phyloP scores from a whole-genome alignment of 92 coral and sea anemone species.

The Porites divaricata region DNA sequence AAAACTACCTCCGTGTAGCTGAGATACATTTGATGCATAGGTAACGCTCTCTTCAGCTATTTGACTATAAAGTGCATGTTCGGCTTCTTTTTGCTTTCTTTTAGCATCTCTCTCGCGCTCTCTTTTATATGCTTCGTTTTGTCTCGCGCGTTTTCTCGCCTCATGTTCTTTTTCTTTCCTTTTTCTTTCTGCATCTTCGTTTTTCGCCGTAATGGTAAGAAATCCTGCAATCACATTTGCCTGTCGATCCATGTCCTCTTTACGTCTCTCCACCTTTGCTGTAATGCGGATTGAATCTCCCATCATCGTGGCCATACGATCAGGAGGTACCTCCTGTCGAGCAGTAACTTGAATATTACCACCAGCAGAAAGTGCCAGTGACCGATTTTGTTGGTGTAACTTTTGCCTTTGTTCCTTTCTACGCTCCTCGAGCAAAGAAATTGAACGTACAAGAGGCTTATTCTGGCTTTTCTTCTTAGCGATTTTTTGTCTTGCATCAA shows the following conservation, averaged over 20 bases:
- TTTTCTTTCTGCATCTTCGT: slow-evolving; percentile 28
- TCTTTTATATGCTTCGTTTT: slow-evolving; percentile 18
- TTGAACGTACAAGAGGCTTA: slow-evolving; percentile 46
- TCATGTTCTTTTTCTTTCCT: slow-evolving; percentile 17
- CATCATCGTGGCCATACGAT: slow-evolving; percentile 58
- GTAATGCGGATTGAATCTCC: slow-evolving; percentile 65
- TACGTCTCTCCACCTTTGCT: slow-evolving; percentile 58
- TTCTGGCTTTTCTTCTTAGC: slow-evolving; percentile 34
- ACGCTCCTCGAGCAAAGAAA: slow-evolving; percentile 50
- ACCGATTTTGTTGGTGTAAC: slow-evolving; percentile 56
- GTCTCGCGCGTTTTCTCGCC: slow-evolving; percentile 12
- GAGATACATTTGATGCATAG: slow-evolving; percentile 26
- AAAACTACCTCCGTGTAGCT: slow-evolving; percentile 14
- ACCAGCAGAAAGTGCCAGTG: slow-evolving; percentile 59
- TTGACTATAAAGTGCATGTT: slow-evolving; percentile 1
- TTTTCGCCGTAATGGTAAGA: slow-evolving; percentile 73
- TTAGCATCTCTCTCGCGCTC: slow-evolving; percentile 24
- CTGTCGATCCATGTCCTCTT: slow-evolving; percentile 55
- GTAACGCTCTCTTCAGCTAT: background rate
- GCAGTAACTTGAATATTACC: slow-evolving; percentile 65
- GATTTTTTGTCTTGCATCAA: slow-evolving; percentile 80
- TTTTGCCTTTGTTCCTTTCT: slow-evolving; percentile 59
- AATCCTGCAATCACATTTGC: slow-evolving; percentile 62
- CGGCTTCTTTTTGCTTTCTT: background rate
- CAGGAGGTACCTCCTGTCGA: slow-evolving; percentile 59